A percentile compares a stretch with the other conserved stretches of the same genome.
Evolutionary conservation across 2,113 vertebrate genomes (phyloP).

Genomic region (Entomyzon cyanotis): DNA sequence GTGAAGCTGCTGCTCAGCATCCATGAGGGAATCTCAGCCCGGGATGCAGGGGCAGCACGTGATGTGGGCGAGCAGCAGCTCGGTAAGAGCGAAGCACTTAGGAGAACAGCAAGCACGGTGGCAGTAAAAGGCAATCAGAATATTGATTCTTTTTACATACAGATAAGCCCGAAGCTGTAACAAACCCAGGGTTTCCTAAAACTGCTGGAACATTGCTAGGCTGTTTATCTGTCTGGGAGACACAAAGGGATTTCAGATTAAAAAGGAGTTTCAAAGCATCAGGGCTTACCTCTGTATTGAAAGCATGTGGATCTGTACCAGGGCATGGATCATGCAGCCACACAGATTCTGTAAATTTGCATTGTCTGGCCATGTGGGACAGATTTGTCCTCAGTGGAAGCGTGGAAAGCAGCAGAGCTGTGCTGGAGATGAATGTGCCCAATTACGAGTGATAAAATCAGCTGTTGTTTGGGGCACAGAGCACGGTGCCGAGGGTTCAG

Average conservation of each 20-base stretch:
- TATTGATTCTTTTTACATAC: conserved; percentile 43
- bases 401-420: not conserved
- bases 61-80: not conserved
- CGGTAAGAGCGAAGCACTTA: not conserved
- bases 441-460: not conserved
- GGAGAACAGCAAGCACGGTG: not conserved
- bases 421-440: conserved; percentile 1
- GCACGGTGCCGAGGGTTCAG: not conserved
- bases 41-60: not conserved
- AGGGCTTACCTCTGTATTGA: not conserved
- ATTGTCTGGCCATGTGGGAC: not conserved
- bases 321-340: not conserved
- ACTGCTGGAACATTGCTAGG: not conserved
- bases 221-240: conserved; percentile 41
- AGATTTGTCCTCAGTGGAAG: not conserved
- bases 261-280: conserved; percentile 11
- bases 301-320: not conserved
- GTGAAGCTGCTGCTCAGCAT: not conserved
- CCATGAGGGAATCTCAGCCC: not conserved
- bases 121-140: conserved; percentile 44
- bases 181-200: conserved; percentile 26
- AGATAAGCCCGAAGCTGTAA: conserved; percentile 36
- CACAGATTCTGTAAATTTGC: not conserved
- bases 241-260: conserved; percentile 34
- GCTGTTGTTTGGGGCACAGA: not conserved